Conservation (phyloP, 1,140 invertebrate genomes). For the Heliconius hermathena region DNA sequence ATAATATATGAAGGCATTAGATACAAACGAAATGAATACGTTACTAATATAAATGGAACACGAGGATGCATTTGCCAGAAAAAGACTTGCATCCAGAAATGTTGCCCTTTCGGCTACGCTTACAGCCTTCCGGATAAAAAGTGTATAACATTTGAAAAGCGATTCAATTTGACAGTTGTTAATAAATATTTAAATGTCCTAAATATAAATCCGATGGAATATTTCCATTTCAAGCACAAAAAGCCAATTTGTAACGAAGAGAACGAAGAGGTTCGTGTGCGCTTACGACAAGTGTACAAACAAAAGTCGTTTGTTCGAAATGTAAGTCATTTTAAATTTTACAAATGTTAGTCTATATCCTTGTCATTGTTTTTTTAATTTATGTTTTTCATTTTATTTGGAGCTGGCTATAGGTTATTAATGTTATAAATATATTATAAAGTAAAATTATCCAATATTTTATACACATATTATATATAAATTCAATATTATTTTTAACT, state of each 20-base stretch:
- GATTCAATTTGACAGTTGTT: constrained; percentile 48
- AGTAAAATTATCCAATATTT: not conserved
- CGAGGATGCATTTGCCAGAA: constrained; percentile 52
- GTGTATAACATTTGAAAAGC: constrained; percentile 38
- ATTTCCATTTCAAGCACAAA: constrained; percentile 46
- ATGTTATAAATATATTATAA: too few relatives aligned
- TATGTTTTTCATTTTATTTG: too few relatives aligned
- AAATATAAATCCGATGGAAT: constrained; percentile 37
- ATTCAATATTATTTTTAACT: not conserved
- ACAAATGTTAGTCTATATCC: too few relatives aligned
- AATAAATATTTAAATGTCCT: constrained; percentile 37
- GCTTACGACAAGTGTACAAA: not conserved
- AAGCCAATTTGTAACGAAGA: constrained; percentile 40
- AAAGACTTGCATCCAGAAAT: constrained; percentile 50
- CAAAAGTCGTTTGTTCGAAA: not conserved
- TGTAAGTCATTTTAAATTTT: not conserved
- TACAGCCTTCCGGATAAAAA: constrained; percentile 31
- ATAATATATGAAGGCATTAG: constrained; percentile 41
- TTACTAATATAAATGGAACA: constrained; percentile 33
- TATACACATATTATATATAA: not conserved
- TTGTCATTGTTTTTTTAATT: too few relatives aligned
- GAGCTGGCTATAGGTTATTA: too few relatives aligned
- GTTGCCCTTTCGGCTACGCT: constrained; percentile 48
- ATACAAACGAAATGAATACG: constrained; percentile 49
- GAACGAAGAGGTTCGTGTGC: constrained; percentile 14